Conservation (phyloP, 2,113 vertebrate species). For the Pituophis catenifer region DNA sequence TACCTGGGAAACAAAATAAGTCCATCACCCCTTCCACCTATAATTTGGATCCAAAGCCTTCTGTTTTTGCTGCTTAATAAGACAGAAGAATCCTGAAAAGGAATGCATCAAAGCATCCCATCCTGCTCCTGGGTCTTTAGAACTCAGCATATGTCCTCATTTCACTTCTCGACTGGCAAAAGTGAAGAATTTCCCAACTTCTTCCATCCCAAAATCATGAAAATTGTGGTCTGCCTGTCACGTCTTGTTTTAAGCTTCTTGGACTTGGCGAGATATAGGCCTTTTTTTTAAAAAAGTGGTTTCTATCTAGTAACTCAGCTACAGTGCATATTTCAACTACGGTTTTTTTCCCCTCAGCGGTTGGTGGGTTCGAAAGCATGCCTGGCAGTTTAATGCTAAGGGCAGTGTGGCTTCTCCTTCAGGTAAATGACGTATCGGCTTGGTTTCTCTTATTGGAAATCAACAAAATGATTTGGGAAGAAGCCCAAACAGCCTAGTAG, state of each 20-base stretch:
- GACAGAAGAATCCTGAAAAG: background rate
- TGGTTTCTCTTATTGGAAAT: conserved; percentile 35
- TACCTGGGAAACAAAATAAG: conserved; percentile 30
- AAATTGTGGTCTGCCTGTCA: conserved; percentile 22
- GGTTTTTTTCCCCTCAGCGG: conserved; percentile 37
- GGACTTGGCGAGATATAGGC: conserved; percentile 41
- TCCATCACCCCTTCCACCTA: background rate
- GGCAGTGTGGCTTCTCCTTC: conserved; percentile 41
- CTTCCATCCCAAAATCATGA: conserved; percentile 35
- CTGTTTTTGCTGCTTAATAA: conserved; percentile 24
- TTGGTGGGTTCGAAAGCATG: conserved; percentile 40
- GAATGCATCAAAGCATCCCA: conserved; percentile 32
- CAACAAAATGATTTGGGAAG: background rate
- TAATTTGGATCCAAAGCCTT: conserved; percentile 30
- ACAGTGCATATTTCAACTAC: conserved; percentile 47
- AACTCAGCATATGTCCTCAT: background rate
- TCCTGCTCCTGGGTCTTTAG: conserved; percentile 19
- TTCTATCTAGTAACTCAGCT: conserved; percentile 61
- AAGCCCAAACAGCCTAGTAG: conserved; percentile 32
- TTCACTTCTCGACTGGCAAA: conserved; percentile 36
- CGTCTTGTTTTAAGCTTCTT: conserved; percentile 25
- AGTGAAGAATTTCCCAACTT: conserved; percentile 34
- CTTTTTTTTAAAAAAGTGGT: conserved; percentile 24
- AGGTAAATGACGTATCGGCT: background rate
- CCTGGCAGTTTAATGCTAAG: background rate